These are phyloP conservation scores for Neoaliturus tenellus DNA, from an alignment of 2,888 invertebrate species.

Conservation along the genomic window DNA sequence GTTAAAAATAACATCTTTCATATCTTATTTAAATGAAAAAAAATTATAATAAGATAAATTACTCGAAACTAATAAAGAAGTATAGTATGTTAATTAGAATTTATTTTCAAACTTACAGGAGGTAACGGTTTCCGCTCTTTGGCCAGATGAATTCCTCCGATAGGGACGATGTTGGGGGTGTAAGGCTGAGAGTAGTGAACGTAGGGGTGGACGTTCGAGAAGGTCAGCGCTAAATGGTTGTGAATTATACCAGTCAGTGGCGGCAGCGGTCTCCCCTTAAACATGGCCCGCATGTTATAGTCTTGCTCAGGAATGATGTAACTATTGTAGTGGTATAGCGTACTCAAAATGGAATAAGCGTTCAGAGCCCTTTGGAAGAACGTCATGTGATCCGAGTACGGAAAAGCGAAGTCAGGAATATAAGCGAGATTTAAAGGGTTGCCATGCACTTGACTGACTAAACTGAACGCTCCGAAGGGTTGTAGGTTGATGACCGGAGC, in stretches of 20 bases:
- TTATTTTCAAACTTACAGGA: conserved; percentile 43
- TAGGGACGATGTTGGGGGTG: conserved; percentile 54
- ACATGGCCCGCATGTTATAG: conserved; percentile 49
- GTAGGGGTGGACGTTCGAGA: conserved; percentile 46
- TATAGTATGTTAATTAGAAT: no score
- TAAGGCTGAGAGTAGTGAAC: conserved; percentile 54
- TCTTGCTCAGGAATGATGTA: conserved; percentile 58
- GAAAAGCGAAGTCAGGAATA: conserved; percentile 53
- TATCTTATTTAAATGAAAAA: neutral
- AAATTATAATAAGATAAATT: neutral
- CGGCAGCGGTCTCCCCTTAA: conserved; percentile 55
- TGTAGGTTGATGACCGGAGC: conserved; percentile 60
- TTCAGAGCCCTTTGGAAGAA: conserved; percentile 58
- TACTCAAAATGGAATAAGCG: conserved; percentile 44
- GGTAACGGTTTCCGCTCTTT: conserved; percentile 30
- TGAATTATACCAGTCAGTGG: conserved; percentile 50
- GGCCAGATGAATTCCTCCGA: conserved; percentile 59
- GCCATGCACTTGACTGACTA: conserved; percentile 56
- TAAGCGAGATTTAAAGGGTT: conserved; percentile 58
- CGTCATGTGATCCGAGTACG: conserved; percentile 56
- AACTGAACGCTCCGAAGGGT: conserved; percentile 54
- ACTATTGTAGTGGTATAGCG: conserved; percentile 43
- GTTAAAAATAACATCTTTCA: neutral
- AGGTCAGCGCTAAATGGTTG: conserved; percentile 35
- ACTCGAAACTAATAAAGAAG: neutral